A percentile compares a stretch with the other conserved stretches of the same genome.
Conservation (phyloP, 2,888 invertebrate species). For the Metopia argyrocephala region DNA sequence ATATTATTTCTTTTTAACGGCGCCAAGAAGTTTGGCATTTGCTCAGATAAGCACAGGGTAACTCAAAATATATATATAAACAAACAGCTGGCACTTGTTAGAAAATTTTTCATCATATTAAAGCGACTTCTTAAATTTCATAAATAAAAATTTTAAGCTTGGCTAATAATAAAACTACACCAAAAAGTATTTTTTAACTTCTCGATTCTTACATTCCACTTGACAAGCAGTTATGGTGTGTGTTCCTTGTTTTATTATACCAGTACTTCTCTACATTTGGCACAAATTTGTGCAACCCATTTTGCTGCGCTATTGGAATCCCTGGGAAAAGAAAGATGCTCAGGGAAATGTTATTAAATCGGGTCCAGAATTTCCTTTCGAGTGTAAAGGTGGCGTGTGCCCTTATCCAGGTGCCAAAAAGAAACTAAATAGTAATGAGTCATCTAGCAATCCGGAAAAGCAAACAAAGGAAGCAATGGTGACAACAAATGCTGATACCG, state of each 20-base stretch:
- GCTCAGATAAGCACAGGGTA: too few relatives aligned
- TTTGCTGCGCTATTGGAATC: slow-evolving; percentile 89
- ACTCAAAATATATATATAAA: too few relatives aligned
- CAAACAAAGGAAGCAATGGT: not conserved
- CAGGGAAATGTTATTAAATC: slow-evolving; percentile 80
- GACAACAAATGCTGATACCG: not conserved
- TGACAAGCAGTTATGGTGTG: slow-evolving; percentile 84
- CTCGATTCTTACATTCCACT: slow-evolving; percentile 10
- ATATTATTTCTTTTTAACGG: too few relatives aligned
- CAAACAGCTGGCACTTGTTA: too few relatives aligned
- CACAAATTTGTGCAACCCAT: slow-evolving; percentile 91
- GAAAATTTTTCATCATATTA: too few relatives aligned
- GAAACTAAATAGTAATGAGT: slow-evolving; percentile 17
- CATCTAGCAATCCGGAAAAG: not conserved
- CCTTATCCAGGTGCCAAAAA: slow-evolving; percentile 71
- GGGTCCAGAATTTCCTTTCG: slow-evolving; percentile 81
- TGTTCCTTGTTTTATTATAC: slow-evolving; percentile 91
- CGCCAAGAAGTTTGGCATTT: too few relatives aligned
- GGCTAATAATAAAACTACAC: too few relatives aligned
- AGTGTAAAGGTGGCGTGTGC: slow-evolving; percentile 82
- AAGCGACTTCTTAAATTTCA: not conserved
- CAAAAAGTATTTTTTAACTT: too few relatives aligned
- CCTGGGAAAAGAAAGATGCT: slow-evolving; percentile 84
- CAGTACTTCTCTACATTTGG: slow-evolving; percentile 89
- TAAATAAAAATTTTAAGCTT: not conserved